phyloP scores from a whole-genome alignment of 2,113 vertebrate species.

The Pheucticus melanocephalus region DNA sequence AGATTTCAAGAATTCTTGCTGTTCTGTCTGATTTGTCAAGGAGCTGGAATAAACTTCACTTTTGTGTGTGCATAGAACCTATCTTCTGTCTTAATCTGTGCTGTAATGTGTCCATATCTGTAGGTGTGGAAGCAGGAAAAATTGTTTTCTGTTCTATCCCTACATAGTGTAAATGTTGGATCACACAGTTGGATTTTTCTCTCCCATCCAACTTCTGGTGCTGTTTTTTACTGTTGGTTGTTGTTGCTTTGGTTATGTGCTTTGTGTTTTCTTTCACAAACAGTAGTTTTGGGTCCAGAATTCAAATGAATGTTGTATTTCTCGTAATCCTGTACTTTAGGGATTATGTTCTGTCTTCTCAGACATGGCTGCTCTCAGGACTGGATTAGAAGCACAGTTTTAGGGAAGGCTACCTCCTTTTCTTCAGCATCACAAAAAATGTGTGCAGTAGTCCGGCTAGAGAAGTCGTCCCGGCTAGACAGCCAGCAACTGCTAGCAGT shows the following conservation, averaged over 20 bases:
- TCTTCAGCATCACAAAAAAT: background rate
- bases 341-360: background rate
- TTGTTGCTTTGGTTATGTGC: background rate
- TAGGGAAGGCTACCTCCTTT: background rate
- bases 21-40: background rate
- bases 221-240: background rate
- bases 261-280: background rate
- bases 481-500: no score
- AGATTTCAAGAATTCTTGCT: conserved; percentile 29
- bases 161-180: background rate
- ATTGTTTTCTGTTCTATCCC: background rate
- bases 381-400: background rate
- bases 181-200: background rate
- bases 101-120: background rate
- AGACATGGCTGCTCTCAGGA: background rate
- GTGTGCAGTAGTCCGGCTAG: no score
- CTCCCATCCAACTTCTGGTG: background rate
- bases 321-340: background rate
- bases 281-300: background rate
- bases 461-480: no score
- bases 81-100: background rate
- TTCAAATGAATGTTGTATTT: background rate
- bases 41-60: background rate
- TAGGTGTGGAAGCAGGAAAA: background rate
- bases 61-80: background rate